Base-by-base conservation (phyloP, 1,140 invertebrate genomes). In the Panonychus citri region DNA sequence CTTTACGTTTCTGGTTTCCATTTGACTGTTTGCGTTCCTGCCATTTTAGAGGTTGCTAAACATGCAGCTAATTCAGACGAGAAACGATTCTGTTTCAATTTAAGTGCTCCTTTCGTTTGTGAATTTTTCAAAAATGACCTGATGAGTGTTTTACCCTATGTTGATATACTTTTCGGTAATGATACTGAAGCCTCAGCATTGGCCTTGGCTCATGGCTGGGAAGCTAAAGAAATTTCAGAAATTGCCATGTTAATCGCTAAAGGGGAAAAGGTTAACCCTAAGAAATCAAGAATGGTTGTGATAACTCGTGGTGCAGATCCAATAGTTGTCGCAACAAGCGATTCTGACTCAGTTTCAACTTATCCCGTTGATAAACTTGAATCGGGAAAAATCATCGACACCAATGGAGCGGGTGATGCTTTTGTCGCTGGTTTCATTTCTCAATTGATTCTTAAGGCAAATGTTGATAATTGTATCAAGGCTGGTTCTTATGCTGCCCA, bases 351-450 rank as follows among this genome's bases (percentile, higher is more conserved):
- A 81, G 17, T 60, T 12, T 21, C 30, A 24, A 7, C 27, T 4
- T 56, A 28, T 30, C 19, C 39, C 12, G 54, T 53, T n/a, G 12
- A 26, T 8, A 7, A 7, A 10, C 25, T 61, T 7, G 17, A 21
- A 28, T 54, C 53, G 59, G 15, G 25, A 7, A 75, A 89, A 66
- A 80, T 99, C 56, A 78, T 96, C 2, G 94, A 99, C 68, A 96
- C 94, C 1, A 99, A 97, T 76, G 94, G 91, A 48, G 94, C 94
- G 63, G 94, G 94, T 34, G 94, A 99, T 77, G 90, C 93, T 13
- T 98, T 98, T 74, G 84, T 87, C 62, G 94, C 94, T 66, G 94
- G 86, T 19, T 98, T 95, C 68, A 68, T 97, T 13, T 76, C 88
- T 10, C 86, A 94, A 70, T 42, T n/a, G 13, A 27, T 52, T 19